Conservation (phyloP, 2,888 invertebrate genomes). For the Mesochorus sp. region DNA sequence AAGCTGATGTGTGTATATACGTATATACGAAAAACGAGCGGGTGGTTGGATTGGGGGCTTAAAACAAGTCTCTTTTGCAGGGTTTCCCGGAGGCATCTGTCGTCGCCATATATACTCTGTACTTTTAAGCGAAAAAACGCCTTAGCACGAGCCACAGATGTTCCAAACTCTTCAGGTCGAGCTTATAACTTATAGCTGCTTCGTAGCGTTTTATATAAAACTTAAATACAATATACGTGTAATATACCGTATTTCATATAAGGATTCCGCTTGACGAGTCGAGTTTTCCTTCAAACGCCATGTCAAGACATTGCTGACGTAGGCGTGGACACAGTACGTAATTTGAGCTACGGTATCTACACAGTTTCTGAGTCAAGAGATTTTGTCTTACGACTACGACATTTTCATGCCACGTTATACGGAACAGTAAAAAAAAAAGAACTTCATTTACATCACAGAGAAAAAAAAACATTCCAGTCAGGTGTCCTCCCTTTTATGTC, state of each 20-base stretch:
- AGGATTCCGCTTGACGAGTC: background rate
- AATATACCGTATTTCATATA: background rate
- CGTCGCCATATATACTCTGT: slow-evolving; percentile 38
- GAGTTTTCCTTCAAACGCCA: slow-evolving; percentile 8
- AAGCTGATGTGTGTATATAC: background rate
- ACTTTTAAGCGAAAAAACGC: slow-evolving; percentile 43
- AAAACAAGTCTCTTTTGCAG: slow-evolving; percentile 64
- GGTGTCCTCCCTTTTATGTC: slow-evolving; percentile 25
- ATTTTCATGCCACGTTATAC: background rate
- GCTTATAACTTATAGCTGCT: background rate
- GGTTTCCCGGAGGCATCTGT: slow-evolving; percentile 75
- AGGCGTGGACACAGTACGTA: background rate
- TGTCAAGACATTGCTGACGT: background rate
- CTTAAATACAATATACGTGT: background rate
- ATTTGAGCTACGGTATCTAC: slow-evolving; percentile 22
- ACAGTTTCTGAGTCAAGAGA: background rate
- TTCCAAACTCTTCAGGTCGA: slow-evolving; percentile 21
- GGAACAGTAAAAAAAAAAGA: background rate
- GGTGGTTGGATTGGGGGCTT: slow-evolving; percentile 46
- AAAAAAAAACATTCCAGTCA: slow-evolving; percentile 13
- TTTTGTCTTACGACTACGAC: background rate
- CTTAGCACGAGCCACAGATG: slow-evolving; percentile 62
- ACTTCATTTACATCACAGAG: slow-evolving; percentile 3
- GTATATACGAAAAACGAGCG: slow-evolving; percentile 38
- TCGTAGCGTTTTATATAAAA: background rate